Percentiles rank a stretch among this genome's conserved stretches.
These are phyloP conservation scores for Orthonevra nobilis DNA, from an alignment of 2,888 invertebrate genomes.

Conservation along the genomic window DNA sequence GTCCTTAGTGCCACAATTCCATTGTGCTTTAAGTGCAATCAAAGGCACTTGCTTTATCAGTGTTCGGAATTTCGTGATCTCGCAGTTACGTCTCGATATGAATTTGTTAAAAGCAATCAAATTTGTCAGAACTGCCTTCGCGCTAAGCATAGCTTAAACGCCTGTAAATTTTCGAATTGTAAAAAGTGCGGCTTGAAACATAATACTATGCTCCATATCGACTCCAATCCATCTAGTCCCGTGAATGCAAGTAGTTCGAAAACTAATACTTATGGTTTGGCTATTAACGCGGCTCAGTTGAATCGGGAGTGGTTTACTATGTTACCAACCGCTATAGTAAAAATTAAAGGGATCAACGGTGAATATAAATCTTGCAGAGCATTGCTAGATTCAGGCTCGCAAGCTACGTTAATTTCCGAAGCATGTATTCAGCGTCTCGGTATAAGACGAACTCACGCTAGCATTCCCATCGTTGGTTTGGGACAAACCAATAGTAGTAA, in stretches of 20 bases:
- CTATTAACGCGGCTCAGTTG: too few species aligned
- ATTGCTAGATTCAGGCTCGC: slow-evolving; percentile 25
- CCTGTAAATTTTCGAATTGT: slow-evolving; percentile 11
- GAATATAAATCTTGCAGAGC: slow-evolving; percentile 14
- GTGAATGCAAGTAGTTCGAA: not conserved
- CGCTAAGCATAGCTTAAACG: not conserved
- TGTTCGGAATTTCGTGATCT: slow-evolving; percentile 1
- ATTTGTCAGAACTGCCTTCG: slow-evolving; percentile 25
- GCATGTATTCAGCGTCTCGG: not conserved
- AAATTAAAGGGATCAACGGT: not conserved
- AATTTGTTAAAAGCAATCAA: slow-evolving; percentile 15
- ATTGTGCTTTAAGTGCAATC: slow-evolving; percentile 21
- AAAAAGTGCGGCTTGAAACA: slow-evolving; percentile 9
- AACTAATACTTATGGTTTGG: too few species aligned
- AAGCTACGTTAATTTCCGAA: slow-evolving; percentile 29
- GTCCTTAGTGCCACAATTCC: not conserved
- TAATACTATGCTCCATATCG: too few species aligned
- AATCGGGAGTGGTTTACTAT: not conserved
- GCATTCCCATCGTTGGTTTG: too few species aligned
- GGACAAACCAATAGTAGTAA: not conserved
- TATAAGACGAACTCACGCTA: slow-evolving; percentile 17
- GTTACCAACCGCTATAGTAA: slow-evolving; percentile 12
- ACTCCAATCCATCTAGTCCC: too few species aligned
- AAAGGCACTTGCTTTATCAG: slow-evolving; percentile 18
- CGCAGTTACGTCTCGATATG: not conserved